Evolutionary conservation across 1,140 invertebrate genomes (phyloP), one percentile per base, ranked within the genome.

Genomic region (Apis mellifera): DNA sequence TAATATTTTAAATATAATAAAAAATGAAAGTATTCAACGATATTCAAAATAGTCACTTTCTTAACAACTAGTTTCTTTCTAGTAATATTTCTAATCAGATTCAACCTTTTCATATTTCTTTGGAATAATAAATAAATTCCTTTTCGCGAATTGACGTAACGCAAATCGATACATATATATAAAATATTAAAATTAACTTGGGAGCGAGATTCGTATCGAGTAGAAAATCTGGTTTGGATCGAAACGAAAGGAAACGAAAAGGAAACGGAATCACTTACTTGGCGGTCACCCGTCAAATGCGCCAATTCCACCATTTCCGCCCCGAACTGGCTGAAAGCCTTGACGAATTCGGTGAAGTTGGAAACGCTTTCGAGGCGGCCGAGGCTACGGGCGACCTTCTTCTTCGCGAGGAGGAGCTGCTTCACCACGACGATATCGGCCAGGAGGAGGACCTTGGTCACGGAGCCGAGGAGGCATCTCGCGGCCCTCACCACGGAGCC

Each of bases 391-490:
- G 97, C 96, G 78, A 97, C 98, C 96, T 99, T 99, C 93, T 99
- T 98, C 94, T 99, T 99, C 72, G 98, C 98, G 69, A 98, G 95
- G 64, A 99, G 95, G 64, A 99, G 95, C 94, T 99, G 98, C 92
- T 99, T 99, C 32, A 99, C 98, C 13, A 99, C 98, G 64, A 99
- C 98, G 91, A 98, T 98, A 94, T 99, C 99, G n/a, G 99, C 99
- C 78, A 99, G 95, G 26, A 99, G 95, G n/a, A 99, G 95, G 65
- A 99, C 99, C 91, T 98, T 95, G 11, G 99, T 99, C 83, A 99
- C 98, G 57, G 98, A 98, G 48, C 97, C 98, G 17, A 99, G 95
- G 12, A 99, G 96, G 90, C 98, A 97, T 86, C 98, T 95, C 42
- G 98, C 98, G 50, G 99, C 98, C 85, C 98, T 95, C 73, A 99